Base-by-base conservation (phyloP, 2,888 invertebrate genomes). In the Plagodis dolabraria region DNA sequence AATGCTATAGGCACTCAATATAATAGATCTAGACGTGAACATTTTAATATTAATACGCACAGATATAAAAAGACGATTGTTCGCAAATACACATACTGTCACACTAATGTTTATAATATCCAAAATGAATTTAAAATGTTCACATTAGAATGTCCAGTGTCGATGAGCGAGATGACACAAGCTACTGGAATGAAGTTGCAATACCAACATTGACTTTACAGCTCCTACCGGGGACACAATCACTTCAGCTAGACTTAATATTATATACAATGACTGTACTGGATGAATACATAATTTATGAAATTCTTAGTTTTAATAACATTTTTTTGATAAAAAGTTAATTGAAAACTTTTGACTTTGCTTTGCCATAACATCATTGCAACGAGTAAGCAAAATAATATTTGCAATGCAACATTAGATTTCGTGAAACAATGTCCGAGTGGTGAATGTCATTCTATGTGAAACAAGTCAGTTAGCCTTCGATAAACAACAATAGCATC, bases 1-100 rank as follows among this genome's bases (percentile, higher is more conserved):
- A 91, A 89, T 89, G 89, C 92, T 92, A 91, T 92, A 92, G 92
- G 92, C 92, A 92, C 92, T 92, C 92, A 83, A 89, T 92, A 90
- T 85, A 89, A 88, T 89, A 90, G 87, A 86, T 89, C 91, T 92
- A 90, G 74, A 89, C 82, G 87, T 92, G 91, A 92, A 92, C 91
- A 91, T 90, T 89, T 89, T 85, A 89, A 86, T 83, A 85, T 85
- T 78, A 86, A 83, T 85, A 88, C 81, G 85, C 85, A 86, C 86
- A 89, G 82, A 88, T 88, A 90, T 83, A 88, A 89, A 91, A 89
- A 89, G 86, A 85, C 79, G 74, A 85, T 73, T 77, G 77, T 81
- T 85, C 82, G 78, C 87, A 87, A 85, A 83, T 89, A 88, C 86
- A 87, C 86, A 86, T 80, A 86, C 83, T 73, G 83, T 76, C 86